Conservation (phyloP, 2,888 invertebrate species). For the Liopterus haemorrhoidalis region DNA sequence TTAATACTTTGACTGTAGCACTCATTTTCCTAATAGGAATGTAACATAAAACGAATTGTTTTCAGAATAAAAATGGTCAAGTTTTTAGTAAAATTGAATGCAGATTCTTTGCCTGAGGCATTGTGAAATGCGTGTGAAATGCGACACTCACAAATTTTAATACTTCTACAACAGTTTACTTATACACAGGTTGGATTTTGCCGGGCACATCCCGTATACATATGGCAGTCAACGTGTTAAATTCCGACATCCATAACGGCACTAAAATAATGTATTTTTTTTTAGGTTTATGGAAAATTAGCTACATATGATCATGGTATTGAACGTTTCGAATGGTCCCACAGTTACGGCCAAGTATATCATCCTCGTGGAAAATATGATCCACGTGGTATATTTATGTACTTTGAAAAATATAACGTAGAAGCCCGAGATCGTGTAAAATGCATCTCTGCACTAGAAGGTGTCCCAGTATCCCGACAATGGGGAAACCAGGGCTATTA, state of each 20-base stretch:
- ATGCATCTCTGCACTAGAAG: constrained; percentile 88
- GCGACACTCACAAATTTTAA: too few relatives aligned
- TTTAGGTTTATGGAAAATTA: constrained; percentile 78
- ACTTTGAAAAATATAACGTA: constrained; percentile 97
- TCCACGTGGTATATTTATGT: constrained; percentile 86
- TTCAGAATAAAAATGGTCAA: too few relatives aligned
- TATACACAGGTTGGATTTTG: too few relatives aligned
- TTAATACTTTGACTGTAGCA: too few relatives aligned
- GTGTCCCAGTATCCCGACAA: constrained; percentile 93
- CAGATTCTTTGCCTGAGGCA: too few relatives aligned
- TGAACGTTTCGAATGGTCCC: constrained; percentile 90
- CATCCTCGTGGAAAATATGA: constrained; percentile 85
- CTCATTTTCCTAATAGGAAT: too few relatives aligned
- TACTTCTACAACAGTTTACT: too few relatives aligned
- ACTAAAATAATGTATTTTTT: constrained; percentile 24
- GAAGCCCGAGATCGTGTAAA: constrained; percentile 93
- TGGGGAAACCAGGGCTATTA: constrained; percentile 95
- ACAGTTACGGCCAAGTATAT: constrained; percentile 88
- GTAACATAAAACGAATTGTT: too few relatives aligned
- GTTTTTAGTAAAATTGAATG: too few relatives aligned
- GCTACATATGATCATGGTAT: constrained; percentile 63
- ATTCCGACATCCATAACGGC: not conserved
- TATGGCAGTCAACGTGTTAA: not conserved
- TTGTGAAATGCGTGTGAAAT: too few relatives aligned
- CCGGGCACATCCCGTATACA: too few relatives aligned